Percentiles rank a stretch among this genome's conserved stretches.
phyloP scores from a whole-genome alignment of 2,888 invertebrate genomes.

The Drosophila mayaguana region DNA sequence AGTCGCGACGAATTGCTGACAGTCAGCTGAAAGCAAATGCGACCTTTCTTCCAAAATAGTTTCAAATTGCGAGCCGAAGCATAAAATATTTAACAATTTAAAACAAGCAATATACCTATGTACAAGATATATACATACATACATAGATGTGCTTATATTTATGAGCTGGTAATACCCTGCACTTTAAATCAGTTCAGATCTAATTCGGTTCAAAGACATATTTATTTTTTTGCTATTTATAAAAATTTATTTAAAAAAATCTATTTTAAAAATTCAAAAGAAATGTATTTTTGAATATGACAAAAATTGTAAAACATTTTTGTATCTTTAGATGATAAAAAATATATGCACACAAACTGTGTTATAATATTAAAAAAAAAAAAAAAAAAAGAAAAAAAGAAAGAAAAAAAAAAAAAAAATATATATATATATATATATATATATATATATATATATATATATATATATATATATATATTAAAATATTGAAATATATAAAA shows the following conservation, averaged over 20 bases:
- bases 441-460: too few species aligned
- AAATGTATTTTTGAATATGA: too few species aligned
- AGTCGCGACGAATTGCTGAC: neutral
- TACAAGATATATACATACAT: neutral
- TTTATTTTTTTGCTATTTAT: neutral
- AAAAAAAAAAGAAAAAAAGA: too few species aligned
- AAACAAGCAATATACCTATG: neutral
- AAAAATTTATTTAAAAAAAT: neutral
- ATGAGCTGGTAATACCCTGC: neutral
- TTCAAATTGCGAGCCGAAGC: neutral
- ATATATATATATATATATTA: too few species aligned
- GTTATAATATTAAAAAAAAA: too few species aligned
- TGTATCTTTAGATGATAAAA: too few species aligned
- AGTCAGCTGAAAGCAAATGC: constrained; percentile 4
- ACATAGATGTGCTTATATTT: neutral
- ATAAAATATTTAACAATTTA: neutral
- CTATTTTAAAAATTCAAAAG: too few species aligned
- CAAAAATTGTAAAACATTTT: too few species aligned
- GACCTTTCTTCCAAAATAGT: constrained; percentile 14
- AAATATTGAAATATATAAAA: too few species aligned
- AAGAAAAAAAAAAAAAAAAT: too few species aligned
- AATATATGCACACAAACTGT: too few species aligned
- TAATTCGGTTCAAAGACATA: neutral
- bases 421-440: too few species aligned
- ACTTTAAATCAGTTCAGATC: neutral